Conservation (phyloP, 23 tunicate species). For the Corella eumyota region DNA sequence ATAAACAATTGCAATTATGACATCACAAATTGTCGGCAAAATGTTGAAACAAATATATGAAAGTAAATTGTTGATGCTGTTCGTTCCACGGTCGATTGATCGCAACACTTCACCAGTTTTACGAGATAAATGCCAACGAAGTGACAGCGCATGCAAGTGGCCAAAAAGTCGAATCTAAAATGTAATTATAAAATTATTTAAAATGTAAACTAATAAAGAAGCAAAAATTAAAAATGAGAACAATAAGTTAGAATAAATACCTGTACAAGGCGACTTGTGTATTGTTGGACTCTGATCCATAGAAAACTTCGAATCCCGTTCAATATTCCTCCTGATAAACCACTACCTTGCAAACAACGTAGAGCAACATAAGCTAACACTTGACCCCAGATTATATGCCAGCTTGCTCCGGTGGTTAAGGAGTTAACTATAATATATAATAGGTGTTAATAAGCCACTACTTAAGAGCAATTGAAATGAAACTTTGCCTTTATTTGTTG, state of each 20-base stretch:
- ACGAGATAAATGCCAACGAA: slow-evolving; percentile 91
- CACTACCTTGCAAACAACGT: slow-evolving; percentile 76
- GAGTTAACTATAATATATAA: slow-evolving; percentile 39
- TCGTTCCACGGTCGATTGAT: slow-evolving; percentile 90
- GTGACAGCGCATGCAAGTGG: slow-evolving; percentile 86
- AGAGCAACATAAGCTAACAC: slow-evolving; percentile 56
- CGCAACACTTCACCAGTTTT: slow-evolving; percentile 97
- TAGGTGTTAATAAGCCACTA: background rate
- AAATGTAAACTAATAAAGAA: background rate
- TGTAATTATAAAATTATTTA: background rate
- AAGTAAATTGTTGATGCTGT: slow-evolving; percentile 78
- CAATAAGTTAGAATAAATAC: too few species aligned
- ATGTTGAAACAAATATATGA: slow-evolving; percentile 86
- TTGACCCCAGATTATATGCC: slow-evolving; percentile 55
- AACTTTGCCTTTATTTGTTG: too few species aligned
- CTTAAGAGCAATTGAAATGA: background rate
- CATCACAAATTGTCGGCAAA: slow-evolving; percentile 79
- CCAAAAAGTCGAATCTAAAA: slow-evolving; percentile 48
- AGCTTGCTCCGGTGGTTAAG: slow-evolving; percentile 32
- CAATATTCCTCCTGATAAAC: slow-evolving; percentile 55
- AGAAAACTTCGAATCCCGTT: slow-evolving; percentile 68
- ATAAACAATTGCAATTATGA: slow-evolving; percentile 86
- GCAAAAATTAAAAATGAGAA: background rate
- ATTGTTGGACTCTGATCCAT: slow-evolving; percentile 90
- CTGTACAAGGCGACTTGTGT: slow-evolving; percentile 79